Percentiles rank a stretch among this genome's conserved stretches.
phyloP scores from a whole-genome alignment of 2,888 invertebrate species.

The Gisinianus flammeolus region DNA sequence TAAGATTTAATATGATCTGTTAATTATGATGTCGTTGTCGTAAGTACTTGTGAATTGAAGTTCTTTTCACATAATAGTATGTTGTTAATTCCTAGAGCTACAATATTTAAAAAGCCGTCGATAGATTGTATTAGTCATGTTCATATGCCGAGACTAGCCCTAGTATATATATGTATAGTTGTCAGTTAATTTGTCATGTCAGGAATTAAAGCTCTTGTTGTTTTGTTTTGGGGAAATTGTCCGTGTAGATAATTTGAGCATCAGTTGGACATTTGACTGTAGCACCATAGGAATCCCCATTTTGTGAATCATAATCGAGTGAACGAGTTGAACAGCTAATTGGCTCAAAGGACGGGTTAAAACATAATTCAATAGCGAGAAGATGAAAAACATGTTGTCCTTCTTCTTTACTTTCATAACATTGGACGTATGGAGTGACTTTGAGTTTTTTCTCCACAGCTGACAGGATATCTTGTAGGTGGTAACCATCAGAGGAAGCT shows the following conservation, averaged over 20 bases:
- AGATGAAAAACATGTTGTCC: constrained; percentile 46
- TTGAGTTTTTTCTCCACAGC: constrained; percentile 43
- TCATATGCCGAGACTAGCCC: too few species aligned
- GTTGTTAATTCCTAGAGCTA: too few species aligned
- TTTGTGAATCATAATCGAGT: not conserved
- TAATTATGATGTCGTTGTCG: too few species aligned
- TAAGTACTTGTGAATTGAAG: too few species aligned
- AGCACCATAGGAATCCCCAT: constrained; percentile 34
- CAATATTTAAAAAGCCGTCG: too few species aligned
- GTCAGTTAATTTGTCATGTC: not conserved
- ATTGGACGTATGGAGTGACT: constrained; percentile 51
- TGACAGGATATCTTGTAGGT: constrained; percentile 36
- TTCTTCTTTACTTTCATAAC: constrained; percentile 46
- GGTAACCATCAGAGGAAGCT: constrained; percentile 45
- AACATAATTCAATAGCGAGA: constrained; percentile 53
- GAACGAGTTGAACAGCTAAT: constrained; percentile 44
- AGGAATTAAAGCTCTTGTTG: constrained; percentile 42
- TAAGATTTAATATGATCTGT: too few species aligned
- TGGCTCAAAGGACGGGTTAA: constrained; percentile 46
- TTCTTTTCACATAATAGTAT: too few species aligned
- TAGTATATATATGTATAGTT: too few species aligned
- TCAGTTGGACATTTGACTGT: constrained; percentile 47
- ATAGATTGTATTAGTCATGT: too few species aligned
- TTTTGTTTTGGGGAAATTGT: constrained; percentile 40
- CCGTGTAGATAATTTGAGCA: constrained; percentile 48